Percentiles rank a stretch among this genome's conserved stretches.
phyloP scores from a whole-genome alignment of 2,888 invertebrate species.

The Synergus laeviventris region DNA sequence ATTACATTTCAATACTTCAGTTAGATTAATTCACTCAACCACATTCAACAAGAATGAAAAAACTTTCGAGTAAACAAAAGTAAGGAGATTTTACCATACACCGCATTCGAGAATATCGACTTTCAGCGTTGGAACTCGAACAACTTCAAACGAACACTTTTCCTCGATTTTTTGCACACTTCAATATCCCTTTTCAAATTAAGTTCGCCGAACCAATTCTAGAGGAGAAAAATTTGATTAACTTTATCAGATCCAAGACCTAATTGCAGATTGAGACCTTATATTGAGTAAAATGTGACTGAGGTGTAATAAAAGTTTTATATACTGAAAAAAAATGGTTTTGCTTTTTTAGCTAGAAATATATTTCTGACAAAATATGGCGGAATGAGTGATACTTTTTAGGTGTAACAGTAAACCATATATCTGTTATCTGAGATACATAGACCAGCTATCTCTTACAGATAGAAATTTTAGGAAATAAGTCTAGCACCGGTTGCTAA shows the following conservation, averaged over 20 bases:
- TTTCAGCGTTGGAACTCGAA: slow-evolving; percentile 22
- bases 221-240: neutral
- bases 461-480: no score
- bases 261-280: slow-evolving; percentile 24
- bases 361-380: no score
- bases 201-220: slow-evolving; percentile 14
- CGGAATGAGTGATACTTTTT: no score
- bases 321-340: no score
- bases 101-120: slow-evolving; percentile 3
- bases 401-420: no score
- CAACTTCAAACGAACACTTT: slow-evolving; percentile 26
- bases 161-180: slow-evolving; percentile 29
- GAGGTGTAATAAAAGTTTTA: neutral
- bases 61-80: slow-evolving; percentile 36
- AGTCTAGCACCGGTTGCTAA: no score
- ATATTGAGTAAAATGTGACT: neutral
- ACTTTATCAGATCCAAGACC: slow-evolving; percentile 11
- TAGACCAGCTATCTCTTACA: no score
- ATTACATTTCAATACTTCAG: slow-evolving; percentile 6
- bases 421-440: no score
- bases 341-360: no score
- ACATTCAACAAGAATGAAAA: slow-evolving; percentile 35
- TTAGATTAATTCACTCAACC: neutral
- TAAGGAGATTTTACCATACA: slow-evolving; percentile 28
- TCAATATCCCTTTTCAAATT: slow-evolving; percentile 21